A percentile compares a stretch with the other conserved stretches of the same genome.
phyloP scores from a whole-genome alignment of 2,797 vertebrate genomes.

The Glossophaga mutica region DNA sequence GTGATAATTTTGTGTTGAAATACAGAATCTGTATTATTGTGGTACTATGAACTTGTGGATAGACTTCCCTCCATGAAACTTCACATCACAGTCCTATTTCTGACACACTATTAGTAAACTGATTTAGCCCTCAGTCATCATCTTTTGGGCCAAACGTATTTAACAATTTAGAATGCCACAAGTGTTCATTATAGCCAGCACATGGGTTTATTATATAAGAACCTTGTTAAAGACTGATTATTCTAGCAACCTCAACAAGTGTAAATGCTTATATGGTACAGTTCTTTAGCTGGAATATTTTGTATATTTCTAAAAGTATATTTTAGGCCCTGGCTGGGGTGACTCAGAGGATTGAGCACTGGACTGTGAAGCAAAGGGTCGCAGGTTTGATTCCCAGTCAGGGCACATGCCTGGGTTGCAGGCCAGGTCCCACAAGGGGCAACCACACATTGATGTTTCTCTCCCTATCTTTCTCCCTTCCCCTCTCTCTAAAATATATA shows the following conservation, averaged over 20 bases:
- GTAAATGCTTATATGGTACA: not conserved
- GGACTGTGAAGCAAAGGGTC: too few species aligned
- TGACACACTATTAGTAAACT: not conserved
- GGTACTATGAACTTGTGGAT: not conserved
- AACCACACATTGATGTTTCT: too few species aligned
- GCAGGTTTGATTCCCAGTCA: too few species aligned
- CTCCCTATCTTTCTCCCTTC: too few species aligned
- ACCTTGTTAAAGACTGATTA: not conserved
- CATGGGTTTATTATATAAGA: not conserved
- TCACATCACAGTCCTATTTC: not conserved
- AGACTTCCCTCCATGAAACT: not conserved
- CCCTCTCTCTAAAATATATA: not conserved
- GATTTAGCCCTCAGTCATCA: not conserved
- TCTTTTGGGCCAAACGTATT: not conserved
- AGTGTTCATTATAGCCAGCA: not conserved
- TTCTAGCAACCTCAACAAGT: not conserved
- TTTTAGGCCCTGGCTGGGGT: too few species aligned
- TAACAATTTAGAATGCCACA: not conserved
- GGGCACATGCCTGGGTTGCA: too few species aligned
- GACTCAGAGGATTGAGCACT: too few species aligned
- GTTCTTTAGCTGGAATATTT: not conserved
- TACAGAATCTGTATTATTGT: not conserved
- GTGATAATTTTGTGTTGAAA: not conserved
- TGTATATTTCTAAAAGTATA: not conserved
- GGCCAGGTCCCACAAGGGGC: too few species aligned